A percentile compares a stretch with the other conserved stretches of the same genome.
Evolutionary conservation across 2,797 vertebrate genomes (phyloP).

Genomic region (Helicolenus hilgendorfi): DNA sequence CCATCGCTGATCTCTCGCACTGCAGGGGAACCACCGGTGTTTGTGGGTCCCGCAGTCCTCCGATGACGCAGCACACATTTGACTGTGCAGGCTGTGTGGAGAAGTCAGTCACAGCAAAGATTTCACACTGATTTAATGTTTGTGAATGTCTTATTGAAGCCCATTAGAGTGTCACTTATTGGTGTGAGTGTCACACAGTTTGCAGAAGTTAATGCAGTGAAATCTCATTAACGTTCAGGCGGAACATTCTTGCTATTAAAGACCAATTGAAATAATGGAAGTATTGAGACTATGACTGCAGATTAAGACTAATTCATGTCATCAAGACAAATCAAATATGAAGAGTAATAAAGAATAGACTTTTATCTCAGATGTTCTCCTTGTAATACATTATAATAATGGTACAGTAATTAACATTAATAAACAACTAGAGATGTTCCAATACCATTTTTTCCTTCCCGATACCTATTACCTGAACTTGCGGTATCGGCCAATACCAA

Average conservation of each 20-base stretch:
- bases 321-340: background rate
- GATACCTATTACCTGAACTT: too few species aligned
- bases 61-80: slow-evolving; percentile 76
- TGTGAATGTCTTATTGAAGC: background rate
- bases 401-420: background rate
- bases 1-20: slow-evolving; percentile 77
- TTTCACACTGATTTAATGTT: slow-evolving; percentile 5
- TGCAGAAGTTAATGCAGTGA: slow-evolving; percentile 6
- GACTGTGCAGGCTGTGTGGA: slow-evolving; percentile 16
- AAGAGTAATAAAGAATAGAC: background rate
- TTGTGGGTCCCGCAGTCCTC: slow-evolving; percentile 74
- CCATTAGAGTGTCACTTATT: background rate
- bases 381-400: background rate
- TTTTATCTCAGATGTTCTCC: background rate
- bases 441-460: too few species aligned
- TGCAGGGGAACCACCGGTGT: slow-evolving; percentile 79
- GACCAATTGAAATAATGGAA: background rate
- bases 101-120: slow-evolving; percentile 1
- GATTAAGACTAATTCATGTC: background rate
- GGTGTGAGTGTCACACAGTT: background rate
- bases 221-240: slow-evolving; percentile 15
- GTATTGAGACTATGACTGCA: background rate
- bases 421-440: background rate
- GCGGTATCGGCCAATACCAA: too few species aligned
- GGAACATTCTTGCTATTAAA: background rate